Evolutionary conservation across 2,113 vertebrate species (phyloP).

Genomic region (Anoura caudifer): DNA sequence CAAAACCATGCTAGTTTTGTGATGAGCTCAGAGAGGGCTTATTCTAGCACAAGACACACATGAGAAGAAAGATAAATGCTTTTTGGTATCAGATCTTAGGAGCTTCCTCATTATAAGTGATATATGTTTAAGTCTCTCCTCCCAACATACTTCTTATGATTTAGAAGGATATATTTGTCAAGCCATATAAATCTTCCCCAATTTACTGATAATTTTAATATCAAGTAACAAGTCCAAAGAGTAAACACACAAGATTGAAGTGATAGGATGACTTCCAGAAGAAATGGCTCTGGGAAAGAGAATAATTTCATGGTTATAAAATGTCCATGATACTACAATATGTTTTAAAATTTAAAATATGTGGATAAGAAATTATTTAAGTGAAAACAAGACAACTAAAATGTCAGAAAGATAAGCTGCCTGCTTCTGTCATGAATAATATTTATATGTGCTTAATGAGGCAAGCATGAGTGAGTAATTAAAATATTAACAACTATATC

Average conservation of each 20-base stretch:
- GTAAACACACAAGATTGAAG: not conserved
- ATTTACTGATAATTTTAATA: not conserved
- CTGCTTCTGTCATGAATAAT: not conserved
- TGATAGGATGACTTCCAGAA: not conserved
- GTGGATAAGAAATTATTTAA: not conserved
- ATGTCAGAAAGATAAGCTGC: not conserved
- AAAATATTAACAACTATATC: not conserved
- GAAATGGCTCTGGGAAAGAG: not conserved
- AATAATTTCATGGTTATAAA: not conserved
- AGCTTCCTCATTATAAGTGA: not conserved
- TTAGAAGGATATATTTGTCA: not conserved
- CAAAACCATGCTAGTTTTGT: not conserved
- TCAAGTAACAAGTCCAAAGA: not conserved
- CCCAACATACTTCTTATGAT: not conserved
- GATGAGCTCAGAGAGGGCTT: not conserved
- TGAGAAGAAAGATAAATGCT: not conserved
- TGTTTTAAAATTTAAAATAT: not conserved
- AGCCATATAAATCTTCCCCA: not conserved
- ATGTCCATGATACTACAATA: not conserved
- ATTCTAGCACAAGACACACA: not conserved
- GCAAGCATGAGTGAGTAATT: not conserved
- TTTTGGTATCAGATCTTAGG: not conserved
- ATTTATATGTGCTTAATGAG: not conserved
- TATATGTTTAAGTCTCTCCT: not conserved
- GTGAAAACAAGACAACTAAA: conserved; percentile 9